These are phyloP conservation scores for Excalfactoria chinensis DNA, from an alignment of 2,113 vertebrate genomes.

Conservation along the genomic window DNA sequence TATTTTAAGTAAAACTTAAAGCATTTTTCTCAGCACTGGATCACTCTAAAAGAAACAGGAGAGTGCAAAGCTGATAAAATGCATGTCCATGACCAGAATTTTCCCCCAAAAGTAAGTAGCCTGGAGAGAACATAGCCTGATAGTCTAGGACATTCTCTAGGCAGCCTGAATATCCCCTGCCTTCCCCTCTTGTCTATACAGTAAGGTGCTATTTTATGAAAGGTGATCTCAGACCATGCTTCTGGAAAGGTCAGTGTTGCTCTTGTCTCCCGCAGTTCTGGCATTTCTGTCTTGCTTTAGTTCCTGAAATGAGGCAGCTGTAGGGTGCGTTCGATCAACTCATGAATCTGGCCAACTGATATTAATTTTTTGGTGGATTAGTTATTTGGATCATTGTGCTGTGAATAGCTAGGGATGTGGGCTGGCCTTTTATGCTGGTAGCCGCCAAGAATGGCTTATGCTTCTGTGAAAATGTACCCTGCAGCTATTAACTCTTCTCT, in stretches of 20 bases:
- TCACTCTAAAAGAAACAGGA: background rate
- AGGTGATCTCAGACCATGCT: background rate
- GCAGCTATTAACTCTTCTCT: background rate
- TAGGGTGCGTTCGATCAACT: background rate
- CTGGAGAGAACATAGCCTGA: background rate
- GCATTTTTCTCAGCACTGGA: background rate
- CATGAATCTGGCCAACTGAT: background rate
- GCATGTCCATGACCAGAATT: background rate
- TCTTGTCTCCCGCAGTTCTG: background rate
- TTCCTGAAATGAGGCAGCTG: background rate
- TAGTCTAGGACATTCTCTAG: background rate
- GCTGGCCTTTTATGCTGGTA: background rate
- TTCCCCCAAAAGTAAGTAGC: background rate
- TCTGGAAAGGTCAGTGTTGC: background rate
- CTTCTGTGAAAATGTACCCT: background rate
- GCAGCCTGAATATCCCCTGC: background rate
- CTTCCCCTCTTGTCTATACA: background rate
- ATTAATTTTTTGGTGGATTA: background rate
- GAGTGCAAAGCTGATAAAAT: background rate
- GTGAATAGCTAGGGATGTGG: background rate
- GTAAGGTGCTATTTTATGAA: background rate
- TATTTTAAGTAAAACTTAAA: background rate
- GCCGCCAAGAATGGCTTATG: background rate
- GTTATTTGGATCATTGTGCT: background rate
- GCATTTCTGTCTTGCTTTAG: background rate